A percentile compares a stretch with the other conserved stretches of the same genome.
These are phyloP conservation scores for Brachyopa scutellaris DNA, from an alignment of 2,888 invertebrate species.

Conservation along the genomic window DNA sequence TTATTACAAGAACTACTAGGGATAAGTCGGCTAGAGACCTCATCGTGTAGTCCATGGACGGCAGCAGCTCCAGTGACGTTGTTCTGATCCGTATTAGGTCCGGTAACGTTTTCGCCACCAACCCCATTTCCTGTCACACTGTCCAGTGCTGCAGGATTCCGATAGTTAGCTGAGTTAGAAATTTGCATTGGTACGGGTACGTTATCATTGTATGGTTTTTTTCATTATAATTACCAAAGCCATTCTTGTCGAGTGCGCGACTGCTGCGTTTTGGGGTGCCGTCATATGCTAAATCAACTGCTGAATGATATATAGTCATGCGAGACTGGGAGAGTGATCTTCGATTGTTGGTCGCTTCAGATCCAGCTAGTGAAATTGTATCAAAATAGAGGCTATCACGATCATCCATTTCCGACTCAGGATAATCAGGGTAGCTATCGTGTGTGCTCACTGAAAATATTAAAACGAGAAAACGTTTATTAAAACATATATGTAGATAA, in stretches of 20 bases:
- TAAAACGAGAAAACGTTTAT: conserved; percentile 2
- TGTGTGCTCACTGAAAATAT: conserved; percentile 79
- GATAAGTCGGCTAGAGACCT: conserved; percentile 83
- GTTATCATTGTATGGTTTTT: too few species aligned
- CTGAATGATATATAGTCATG: conserved; percentile 85
- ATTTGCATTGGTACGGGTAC: too few species aligned
- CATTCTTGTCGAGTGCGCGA: conserved; percentile 75
- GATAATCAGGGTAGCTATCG: conserved; percentile 79
- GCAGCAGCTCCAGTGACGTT: conserved; percentile 76
- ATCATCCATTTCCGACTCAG: conserved; percentile 81
- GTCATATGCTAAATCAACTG: conserved; percentile 82
- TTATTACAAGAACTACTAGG: conserved; percentile 80
- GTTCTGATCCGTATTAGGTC: conserved; percentile 76
- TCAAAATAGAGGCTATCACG: conserved; percentile 81
- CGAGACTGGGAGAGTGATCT: conserved; percentile 83
- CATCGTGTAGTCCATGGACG: conserved; percentile 77
- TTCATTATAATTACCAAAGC: conserved; percentile 50
- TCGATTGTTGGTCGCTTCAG: conserved; percentile 80
- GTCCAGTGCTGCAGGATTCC: conserved; percentile 80
- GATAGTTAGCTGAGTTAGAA: conserved; percentile 75
- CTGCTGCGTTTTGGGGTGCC: conserved; percentile 77
- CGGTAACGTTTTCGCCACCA: conserved; percentile 74
- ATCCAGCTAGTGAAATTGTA: conserved; percentile 81
- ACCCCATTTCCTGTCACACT: conserved; percentile 74
- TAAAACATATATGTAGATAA: too few species aligned